These are phyloP conservation scores for Drosophila barbarae DNA, from an alignment of 2,888 invertebrate genomes.

Conservation along the genomic window DNA sequence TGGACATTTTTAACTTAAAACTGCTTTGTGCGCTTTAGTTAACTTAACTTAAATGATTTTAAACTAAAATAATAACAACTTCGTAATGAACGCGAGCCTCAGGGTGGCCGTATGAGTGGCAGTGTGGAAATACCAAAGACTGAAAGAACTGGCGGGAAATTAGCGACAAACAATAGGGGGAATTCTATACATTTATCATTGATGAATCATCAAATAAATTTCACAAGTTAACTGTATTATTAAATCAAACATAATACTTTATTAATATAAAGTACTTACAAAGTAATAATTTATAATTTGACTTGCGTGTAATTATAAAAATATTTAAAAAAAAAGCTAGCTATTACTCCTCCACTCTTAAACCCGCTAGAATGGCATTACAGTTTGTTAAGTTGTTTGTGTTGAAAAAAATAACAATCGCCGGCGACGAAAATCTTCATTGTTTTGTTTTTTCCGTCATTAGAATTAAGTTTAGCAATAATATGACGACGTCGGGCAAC, in stretches of 20 bases:
- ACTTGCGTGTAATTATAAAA: too few species aligned
- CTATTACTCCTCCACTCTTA: background rate
- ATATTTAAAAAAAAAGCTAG: too few species aligned
- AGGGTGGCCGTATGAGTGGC: slow-evolving; percentile 1
- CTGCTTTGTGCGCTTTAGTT: slow-evolving; percentile 22
- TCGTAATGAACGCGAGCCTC: slow-evolving; percentile 3
- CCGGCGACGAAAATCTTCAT: slow-evolving; percentile 12
- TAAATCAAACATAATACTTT: too few species aligned
- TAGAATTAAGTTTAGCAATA: slow-evolving; percentile 24
- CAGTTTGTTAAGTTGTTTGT: background rate
- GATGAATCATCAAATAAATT: too few species aligned
- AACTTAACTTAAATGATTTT: slow-evolving; percentile 23
- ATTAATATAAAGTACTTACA: too few species aligned
- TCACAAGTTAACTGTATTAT: too few species aligned
- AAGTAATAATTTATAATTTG: too few species aligned
- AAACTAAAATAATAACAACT: slow-evolving; percentile 25
- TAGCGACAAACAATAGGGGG: background rate
- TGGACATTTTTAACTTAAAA: slow-evolving; percentile 36
- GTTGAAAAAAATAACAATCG: slow-evolving; percentile 4
- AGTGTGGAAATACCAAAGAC: background rate
- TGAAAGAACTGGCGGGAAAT: too few species aligned
- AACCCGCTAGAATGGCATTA: background rate
- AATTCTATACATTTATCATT: too few species aligned
- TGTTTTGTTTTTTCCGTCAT: slow-evolving; percentile 15
- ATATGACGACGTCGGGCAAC: slow-evolving; percentile 74